Percentiles rank a stretch among this genome's conserved stretches.
Conservation (phyloP, 2,888 invertebrate species). For the Anticlea derivata region DNA sequence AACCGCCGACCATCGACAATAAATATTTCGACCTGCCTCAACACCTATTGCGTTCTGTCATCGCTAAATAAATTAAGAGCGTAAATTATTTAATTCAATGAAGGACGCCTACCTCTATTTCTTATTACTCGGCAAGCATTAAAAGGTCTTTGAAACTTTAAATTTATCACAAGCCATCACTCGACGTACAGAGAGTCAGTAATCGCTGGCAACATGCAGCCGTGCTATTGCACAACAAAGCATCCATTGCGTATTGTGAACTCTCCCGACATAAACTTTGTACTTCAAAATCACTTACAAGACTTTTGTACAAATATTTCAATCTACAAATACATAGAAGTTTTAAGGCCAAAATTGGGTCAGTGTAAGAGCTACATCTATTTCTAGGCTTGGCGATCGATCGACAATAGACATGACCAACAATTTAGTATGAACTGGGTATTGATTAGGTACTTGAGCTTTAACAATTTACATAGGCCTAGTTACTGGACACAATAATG, state of each 20-base stretch:
- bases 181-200: constrained; percentile 5
- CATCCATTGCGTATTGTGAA: constrained; percentile 14
- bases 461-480: not conserved
- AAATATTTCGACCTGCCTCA: constrained; percentile 25
- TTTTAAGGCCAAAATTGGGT: constrained; percentile 25
- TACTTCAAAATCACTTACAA: constrained; percentile 73
- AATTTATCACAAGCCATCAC: constrained; percentile 23
- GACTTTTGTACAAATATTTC: constrained; percentile 50
- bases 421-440: no score
- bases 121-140: constrained; percentile 1
- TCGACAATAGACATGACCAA: not conserved
- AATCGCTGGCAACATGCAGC: constrained; percentile 5
- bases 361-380: constrained; percentile 3
- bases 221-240: not conserved
- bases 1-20: constrained; percentile 22
- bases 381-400: constrained; percentile 7
- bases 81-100: constrained; percentile 4
- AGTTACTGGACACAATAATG: not conserved
- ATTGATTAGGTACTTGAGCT: not conserved
- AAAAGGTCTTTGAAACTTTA: constrained; percentile 12
- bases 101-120: constrained; percentile 6
- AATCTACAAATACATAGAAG: constrained; percentile 35
- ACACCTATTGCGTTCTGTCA: constrained; percentile 25
- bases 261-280: constrained; percentile 64
- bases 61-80: constrained; percentile 19